Evolutionary conservation across 2,797 vertebrate genomes (phyloP), one percentile per base, ranked within the genome.

Genomic region (Phataginus tricuspis): DNA sequence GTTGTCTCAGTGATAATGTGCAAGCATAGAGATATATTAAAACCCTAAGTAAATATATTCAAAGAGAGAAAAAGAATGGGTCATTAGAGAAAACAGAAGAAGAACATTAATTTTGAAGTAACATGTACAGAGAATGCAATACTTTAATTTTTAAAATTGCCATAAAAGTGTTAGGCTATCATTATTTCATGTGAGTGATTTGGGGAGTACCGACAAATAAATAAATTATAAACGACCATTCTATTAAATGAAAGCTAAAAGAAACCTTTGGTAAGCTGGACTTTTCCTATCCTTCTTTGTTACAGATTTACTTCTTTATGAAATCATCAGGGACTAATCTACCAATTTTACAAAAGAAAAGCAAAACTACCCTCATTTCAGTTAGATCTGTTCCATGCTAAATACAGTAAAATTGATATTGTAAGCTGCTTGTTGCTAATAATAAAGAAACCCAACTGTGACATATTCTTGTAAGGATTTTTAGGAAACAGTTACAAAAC

Each of bases 1-100:
- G 96, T 97, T 98, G 98, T 98, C 97, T 98, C 98, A 98, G 97
- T 97, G 98, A 98, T 98, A 98, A 98, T 96, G 98, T 95, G 97
- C 85, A 98, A 98, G 97, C 96, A 96, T 42, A 96, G 87, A 98
- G 96, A 97, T 94, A 98, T 94, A 97, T 96, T 98, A 98, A 97
- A 98, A 68, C 5, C 27, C 88, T 61, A 96, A 88, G 42, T 96
- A 92, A 51, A 90, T 61, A 95, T 78, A 95, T 66, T 85, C 57
- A 95, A 97, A 97, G 37, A 93, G 71, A 96, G 34, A 91, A 84
- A 96, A 94, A 87, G 86, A 96, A 95, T 69, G 95, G 72, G 84
- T 93, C 93, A 91, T 96, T 93, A 90, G 89, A 95, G 89, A 95
- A 96, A 94, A 74, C 23, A 51, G 53, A 55, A 83, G 75, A 82